These are phyloP conservation scores for Microctonus aethiopoides DNA, from an alignment of 2,888 invertebrate species.

Conservation along the genomic window DNA sequence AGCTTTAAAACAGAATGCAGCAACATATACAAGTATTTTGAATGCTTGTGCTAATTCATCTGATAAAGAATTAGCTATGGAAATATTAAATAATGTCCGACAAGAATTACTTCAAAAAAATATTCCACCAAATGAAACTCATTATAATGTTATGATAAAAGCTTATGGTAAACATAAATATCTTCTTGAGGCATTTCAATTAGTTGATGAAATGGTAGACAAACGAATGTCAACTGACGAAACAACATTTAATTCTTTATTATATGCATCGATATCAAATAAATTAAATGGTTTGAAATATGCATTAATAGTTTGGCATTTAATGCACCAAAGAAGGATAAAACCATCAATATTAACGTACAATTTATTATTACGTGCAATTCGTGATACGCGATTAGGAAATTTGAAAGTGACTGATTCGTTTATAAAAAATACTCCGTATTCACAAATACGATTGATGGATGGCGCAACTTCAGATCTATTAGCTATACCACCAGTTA, in stretches of 20 bases:
- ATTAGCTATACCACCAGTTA: conserved; percentile 68
- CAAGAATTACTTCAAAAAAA: conserved; percentile 77
- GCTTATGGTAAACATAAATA: conserved; percentile 89
- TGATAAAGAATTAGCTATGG: conserved; percentile 74
- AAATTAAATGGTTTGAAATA: conserved; percentile 83
- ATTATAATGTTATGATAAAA: conserved; percentile 91
- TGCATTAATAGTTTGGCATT: conserved; percentile 87
- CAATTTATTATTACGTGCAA: conserved; percentile 83
- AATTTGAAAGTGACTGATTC: conserved; percentile 60
- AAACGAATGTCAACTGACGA: conserved; percentile 73
- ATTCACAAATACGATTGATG: conserved; percentile 36
- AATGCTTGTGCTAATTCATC: conserved; percentile 89
- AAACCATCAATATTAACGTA: conserved; percentile 80
- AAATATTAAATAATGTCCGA: conserved; percentile 75
- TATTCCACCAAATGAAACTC: conserved; percentile 77
- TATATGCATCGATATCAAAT: conserved; percentile 87
- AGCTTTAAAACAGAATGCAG: conserved; percentile 75
- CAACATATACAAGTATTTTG: conserved; percentile 87
- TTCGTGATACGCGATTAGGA: conserved; percentile 85
- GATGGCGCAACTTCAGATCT: conserved; percentile 74
- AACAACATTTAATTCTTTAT: conserved; percentile 81
- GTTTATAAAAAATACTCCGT: conserved; percentile 32
- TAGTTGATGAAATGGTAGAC: conserved; percentile 86
- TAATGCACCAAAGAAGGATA: conserved; percentile 76
- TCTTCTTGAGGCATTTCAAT: conserved; percentile 78